A percentile compares a stretch with the other conserved stretches of the same genome.
Evolutionary conservation across 2,888 invertebrate species (phyloP).

Genomic region (Cryptus viduatorius): DNA sequence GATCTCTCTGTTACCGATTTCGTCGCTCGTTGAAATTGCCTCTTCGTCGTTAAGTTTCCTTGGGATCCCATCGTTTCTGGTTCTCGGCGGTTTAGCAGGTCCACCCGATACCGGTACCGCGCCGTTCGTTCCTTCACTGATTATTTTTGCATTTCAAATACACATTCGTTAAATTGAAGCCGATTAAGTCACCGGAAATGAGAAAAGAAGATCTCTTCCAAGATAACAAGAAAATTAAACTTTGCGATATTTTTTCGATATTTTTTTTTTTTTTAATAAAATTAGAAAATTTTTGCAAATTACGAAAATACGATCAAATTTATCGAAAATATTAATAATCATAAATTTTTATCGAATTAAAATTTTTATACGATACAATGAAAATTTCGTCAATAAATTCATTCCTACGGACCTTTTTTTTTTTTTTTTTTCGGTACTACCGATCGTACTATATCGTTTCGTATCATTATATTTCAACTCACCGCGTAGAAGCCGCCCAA

Average conservation of each 20-base stretch:
- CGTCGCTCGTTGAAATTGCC: background rate
- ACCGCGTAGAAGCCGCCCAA: conserved; percentile 66
- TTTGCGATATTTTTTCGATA: too few relatives aligned
- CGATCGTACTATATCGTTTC: background rate
- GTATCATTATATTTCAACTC: conserved; percentile 37
- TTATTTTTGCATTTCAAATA: background rate
- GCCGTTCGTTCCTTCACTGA: conserved; percentile 39
- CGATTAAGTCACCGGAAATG: background rate
- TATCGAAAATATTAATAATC: too few relatives aligned
- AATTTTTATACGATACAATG: too few relatives aligned
- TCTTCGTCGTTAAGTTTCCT: conserved; percentile 22
- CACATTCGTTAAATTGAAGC: background rate
- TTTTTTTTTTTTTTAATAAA: too few relatives aligned
- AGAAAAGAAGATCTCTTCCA: background rate
- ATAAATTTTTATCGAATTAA: too few relatives aligned
- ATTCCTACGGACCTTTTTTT: too few relatives aligned
- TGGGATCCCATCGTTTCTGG: conserved; percentile 55
- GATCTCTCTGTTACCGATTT: conserved; percentile 2
- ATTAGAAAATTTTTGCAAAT: too few relatives aligned
- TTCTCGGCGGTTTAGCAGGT: conserved; percentile 68
- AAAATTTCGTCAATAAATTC: too few relatives aligned
- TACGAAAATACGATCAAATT: too few relatives aligned
- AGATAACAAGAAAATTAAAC: too few relatives aligned
- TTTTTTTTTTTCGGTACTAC: too few relatives aligned
- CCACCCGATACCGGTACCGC: conserved; percentile 15